Evolutionary conservation across 2,113 vertebrate genomes (phyloP), one percentile per base, ranked within the genome.

Genomic region (Spizaetus ornatus): DNA sequence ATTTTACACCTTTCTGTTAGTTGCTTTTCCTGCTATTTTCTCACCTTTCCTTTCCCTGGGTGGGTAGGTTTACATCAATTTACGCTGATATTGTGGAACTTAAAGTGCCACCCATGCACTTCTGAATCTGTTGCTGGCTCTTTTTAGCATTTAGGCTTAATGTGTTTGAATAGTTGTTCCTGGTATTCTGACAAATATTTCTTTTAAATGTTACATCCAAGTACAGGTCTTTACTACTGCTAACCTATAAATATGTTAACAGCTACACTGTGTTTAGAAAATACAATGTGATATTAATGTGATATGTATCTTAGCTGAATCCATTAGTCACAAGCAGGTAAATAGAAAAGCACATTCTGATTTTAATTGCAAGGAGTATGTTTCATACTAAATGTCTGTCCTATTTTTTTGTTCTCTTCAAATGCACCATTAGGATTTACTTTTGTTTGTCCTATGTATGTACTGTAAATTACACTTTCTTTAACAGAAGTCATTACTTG

Each of bases 111-210:
- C 43, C 90, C 3, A 1, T 85, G 82, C 84, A 80, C 74, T 96
- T 86, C 86, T 65, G 80, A 92, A 91, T 92, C 90, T 82, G 62
- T 88, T 18, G 16, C 27, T 95, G 72, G 47, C 36, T 89, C 62
- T 80, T 96, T 95, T 93, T 85, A 94, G 78, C 38, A 48, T 83
- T 95, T 98, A 98, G 98, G 91, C 96, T 98, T 98, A 98, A 98
- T 97, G 98, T 97, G 84, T 86, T 87, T 90, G 59, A 95, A 82
- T 59, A 83, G 78, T 48, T 95, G 42, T 83, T 85, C 19, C 43
- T 82, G 29, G 48, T 93, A 73, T 86, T 94, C 78, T 92, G 87
- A 92, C 83, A 95, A 90, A 65, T 73, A 36, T n/a, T 92, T 93
- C 63, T 83, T 95, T 84, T 94, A 89, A 87, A 90, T 81, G 56